Conservation (phyloP, 2,888 invertebrate species). For the Campaea margaritaria region DNA sequence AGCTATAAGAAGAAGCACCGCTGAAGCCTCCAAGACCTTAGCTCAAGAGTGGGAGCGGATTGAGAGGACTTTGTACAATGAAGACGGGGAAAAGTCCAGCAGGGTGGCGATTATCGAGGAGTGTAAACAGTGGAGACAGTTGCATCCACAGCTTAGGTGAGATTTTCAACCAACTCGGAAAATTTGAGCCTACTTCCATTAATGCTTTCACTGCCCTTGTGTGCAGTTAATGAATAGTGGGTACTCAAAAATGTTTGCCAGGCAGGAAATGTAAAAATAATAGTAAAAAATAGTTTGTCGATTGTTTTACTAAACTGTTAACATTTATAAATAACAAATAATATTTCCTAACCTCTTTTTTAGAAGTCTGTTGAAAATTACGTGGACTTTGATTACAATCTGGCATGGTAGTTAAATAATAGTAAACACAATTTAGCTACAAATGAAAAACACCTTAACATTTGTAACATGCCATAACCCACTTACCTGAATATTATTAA, state of each 20-base stretch:
- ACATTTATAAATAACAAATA: too few relatives aligned
- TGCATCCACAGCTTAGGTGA: conserved; percentile 86
- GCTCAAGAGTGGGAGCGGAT: conserved; percentile 84
- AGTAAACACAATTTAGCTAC: not conserved
- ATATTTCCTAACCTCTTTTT: too few relatives aligned
- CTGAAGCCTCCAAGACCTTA: conserved; percentile 79
- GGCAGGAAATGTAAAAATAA: too few relatives aligned
- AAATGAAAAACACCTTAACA: conserved; percentile 1
- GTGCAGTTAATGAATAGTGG: too few relatives aligned
- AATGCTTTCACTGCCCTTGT: too few relatives aligned
- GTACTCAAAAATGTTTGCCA: too few relatives aligned
- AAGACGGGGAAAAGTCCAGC: conserved; percentile 78
- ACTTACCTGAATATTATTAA: conserved; percentile 21
- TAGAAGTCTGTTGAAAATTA: not conserved
- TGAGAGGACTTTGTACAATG: conserved; percentile 83
- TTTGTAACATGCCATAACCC: conserved; percentile 14
- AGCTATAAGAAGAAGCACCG: conserved; percentile 77
- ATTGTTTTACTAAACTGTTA: too few relatives aligned
- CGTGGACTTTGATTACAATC: not conserved
- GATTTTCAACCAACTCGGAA: too few relatives aligned
- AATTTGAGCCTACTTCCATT: not conserved
- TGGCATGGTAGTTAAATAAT: not conserved
- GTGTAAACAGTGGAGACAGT: conserved; percentile 84
- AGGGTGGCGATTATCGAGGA: conserved; percentile 82
- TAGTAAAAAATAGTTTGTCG: too few relatives aligned